Percentiles rank a stretch among this genome's conserved stretches.
phyloP scores from a whole-genome alignment of 2,113 vertebrate species.

The Festucalex cinctus region DNA sequence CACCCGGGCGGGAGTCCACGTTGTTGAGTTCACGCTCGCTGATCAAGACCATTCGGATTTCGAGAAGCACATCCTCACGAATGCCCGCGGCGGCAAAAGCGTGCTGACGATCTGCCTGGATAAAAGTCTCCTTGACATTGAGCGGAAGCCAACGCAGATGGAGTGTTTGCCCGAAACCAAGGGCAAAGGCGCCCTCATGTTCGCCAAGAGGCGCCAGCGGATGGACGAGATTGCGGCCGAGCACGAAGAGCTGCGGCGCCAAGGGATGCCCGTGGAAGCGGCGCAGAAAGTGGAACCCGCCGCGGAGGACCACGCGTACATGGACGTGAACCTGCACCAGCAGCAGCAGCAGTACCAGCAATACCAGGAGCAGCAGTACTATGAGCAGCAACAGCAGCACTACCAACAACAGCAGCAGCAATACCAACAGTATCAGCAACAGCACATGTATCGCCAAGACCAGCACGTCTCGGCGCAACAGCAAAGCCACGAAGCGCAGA shows the following conservation, averaged over 20 bases:
- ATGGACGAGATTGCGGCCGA: conserved; percentile 93
- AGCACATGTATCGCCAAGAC: conserved; percentile 50
- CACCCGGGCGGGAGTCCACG: conserved; percentile 65
- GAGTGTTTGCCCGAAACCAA: conserved; percentile 85
- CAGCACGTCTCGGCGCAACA: conserved; percentile 63
- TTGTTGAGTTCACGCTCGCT: conserved; percentile 79
- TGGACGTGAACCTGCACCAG: conserved; percentile 74
- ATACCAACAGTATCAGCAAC: neutral
- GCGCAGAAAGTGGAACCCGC: conserved; percentile 59
- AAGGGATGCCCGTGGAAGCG: conserved; percentile 70
- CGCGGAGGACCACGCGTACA: conserved; percentile 75
- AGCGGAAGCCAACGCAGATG: conserved; percentile 82
- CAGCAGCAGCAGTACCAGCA: conserved; percentile 58
- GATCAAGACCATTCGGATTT: conserved; percentile 79
- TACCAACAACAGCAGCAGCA: conserved; percentile 46
- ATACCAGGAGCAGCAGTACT: conserved; percentile 54
- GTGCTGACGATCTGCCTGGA: conserved; percentile 85
- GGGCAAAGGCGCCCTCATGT: conserved; percentile 95
- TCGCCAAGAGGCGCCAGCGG: conserved; percentile 85
- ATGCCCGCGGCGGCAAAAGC: conserved; percentile 69
- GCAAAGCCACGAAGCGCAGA: conserved; percentile 70
- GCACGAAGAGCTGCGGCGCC: conserved; percentile 82
- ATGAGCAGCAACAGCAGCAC: conserved; percentile 42
- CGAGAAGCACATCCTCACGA: conserved; percentile 81
- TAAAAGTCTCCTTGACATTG: conserved; percentile 83